Conservation (phyloP, 2,797 vertebrate species). For the Rhabdomys pumilio region DNA sequence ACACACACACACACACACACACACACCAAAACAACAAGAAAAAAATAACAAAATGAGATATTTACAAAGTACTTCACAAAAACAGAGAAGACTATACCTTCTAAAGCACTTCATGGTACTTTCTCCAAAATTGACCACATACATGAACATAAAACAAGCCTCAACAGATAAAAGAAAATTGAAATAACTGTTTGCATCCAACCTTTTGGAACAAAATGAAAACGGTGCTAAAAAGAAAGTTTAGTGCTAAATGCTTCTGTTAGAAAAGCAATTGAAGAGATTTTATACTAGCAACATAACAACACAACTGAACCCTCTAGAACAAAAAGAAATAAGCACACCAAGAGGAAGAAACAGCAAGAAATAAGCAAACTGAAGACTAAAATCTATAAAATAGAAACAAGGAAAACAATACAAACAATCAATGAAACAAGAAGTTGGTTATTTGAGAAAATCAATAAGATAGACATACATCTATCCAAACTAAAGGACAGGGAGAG, state of each 20-base stretch:
- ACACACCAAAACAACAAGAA: no score
- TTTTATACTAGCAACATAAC: neutral
- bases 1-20: no score
- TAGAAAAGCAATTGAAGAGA: neutral
- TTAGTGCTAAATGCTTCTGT: neutral
- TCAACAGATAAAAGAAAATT: neutral
- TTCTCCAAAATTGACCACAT: neutral
- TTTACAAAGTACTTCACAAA: neutral
- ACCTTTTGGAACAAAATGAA: neutral
- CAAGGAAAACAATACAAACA: neutral
- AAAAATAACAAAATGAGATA: neutral
- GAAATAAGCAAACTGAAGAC: neutral
- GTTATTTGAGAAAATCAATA: neutral
- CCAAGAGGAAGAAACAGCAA: neutral
- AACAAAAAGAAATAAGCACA: neutral
- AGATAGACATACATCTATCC: neutral
- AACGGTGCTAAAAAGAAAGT: neutral
- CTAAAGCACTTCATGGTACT: neutral
- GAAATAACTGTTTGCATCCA: neutral
- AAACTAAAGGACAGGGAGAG: neutral
- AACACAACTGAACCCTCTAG: neutral
- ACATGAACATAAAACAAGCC: neutral
- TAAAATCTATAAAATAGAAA: neutral
- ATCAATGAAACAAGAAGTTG: neutral
- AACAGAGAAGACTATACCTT: neutral